Percentiles rank a stretch among this genome's conserved stretches.
Conservation (phyloP, 92 coral and sea anemone species). For the Phymanthus crucifer region DNA sequence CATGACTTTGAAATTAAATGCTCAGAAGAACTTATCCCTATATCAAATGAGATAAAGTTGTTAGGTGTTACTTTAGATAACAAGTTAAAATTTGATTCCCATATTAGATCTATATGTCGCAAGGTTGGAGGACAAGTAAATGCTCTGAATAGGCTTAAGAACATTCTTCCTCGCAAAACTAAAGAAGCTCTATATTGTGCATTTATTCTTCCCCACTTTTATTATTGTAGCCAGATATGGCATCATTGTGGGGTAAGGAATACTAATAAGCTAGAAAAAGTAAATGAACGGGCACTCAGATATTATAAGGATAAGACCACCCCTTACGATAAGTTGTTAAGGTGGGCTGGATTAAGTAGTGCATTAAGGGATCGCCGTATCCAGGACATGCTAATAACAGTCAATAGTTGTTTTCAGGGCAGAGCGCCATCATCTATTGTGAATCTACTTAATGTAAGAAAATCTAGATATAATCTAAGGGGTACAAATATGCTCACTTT, state of each 20-base stretch:
- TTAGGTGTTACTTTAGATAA: constrained; percentile 41
- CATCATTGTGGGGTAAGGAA: constrained; percentile 28
- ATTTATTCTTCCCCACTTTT: constrained; percentile 31
- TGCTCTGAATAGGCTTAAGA: constrained; percentile 37
- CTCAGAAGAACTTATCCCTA: constrained; percentile 28
- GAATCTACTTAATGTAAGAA: not conserved
- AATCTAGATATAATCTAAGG: not conserved
- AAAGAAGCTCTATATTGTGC: constrained; percentile 29
- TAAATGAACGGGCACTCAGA: not conserved
- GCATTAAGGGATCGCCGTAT: too few relatives aligned
- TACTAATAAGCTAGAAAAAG: constrained; percentile 23
- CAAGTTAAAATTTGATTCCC: constrained; percentile 42
- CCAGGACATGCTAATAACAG: too few relatives aligned
- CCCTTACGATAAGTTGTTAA: too few relatives aligned
- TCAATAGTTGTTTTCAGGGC: too few relatives aligned
- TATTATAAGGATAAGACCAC: too few relatives aligned
- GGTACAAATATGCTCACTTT: not conserved
- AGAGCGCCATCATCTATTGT: not conserved
- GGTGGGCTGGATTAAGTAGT: too few relatives aligned
- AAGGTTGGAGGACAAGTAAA: constrained; percentile 38
- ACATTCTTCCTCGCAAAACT: constrained; percentile 29
- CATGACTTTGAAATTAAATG: constrained; percentile 34
- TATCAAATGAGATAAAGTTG: constrained; percentile 28
- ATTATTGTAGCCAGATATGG: constrained; percentile 37
- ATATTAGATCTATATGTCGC: constrained; percentile 33